A percentile compares a stretch with the other conserved stretches of the same genome.
Evolutionary conservation across 2,888 invertebrate species (phyloP).

Genomic region (Heterodera filipjevi): DNA sequence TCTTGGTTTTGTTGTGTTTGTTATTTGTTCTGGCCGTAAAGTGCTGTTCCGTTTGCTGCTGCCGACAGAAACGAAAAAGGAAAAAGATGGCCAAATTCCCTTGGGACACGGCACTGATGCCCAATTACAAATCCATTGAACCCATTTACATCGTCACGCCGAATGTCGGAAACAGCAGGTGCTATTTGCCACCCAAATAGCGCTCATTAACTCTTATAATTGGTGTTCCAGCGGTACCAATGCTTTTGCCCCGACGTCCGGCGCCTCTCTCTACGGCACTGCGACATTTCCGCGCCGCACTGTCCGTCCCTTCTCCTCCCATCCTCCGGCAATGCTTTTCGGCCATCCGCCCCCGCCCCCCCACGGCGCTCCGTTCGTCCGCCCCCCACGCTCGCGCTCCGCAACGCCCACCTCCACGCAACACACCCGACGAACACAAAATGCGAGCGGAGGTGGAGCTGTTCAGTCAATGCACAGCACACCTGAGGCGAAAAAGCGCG

Average conservation of each 20-base stretch:
- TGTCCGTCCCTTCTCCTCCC: background rate
- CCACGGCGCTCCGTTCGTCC: slow-evolving; percentile 22
- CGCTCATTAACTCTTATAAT: too few species aligned
- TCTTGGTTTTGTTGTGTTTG: slow-evolving; percentile 54
- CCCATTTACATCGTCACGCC: slow-evolving; percentile 63
- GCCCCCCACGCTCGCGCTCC: slow-evolving; percentile 37
- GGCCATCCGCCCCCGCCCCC: slow-evolving; percentile 28
- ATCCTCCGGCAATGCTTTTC: slow-evolving; percentile 14
- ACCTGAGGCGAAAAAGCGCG: slow-evolving; percentile 35
- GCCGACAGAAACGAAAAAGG: slow-evolving; percentile 3
- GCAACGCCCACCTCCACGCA: slow-evolving; percentile 45
- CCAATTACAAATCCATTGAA: slow-evolving; percentile 59
- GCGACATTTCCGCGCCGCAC: slow-evolving; percentile 5
- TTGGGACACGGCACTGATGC: slow-evolving; percentile 55
- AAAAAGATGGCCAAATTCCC: slow-evolving; percentile 57
- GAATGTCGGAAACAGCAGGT: slow-evolving; percentile 35
- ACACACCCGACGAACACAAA: slow-evolving; percentile 12
- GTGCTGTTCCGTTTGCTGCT: slow-evolving; percentile 44
- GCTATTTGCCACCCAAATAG: background rate
- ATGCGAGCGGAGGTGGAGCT: background rate
- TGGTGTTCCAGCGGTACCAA: slow-evolving; percentile 8
- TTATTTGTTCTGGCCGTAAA: slow-evolving; percentile 51
- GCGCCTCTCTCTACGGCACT: background rate
- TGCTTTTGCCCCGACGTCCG: slow-evolving; percentile 29
- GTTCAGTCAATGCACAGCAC: slow-evolving; percentile 31